These are phyloP conservation scores for Peromyscus nudipes DNA, from an alignment of 2,797 vertebrate genomes.

Conservation along the genomic window DNA sequence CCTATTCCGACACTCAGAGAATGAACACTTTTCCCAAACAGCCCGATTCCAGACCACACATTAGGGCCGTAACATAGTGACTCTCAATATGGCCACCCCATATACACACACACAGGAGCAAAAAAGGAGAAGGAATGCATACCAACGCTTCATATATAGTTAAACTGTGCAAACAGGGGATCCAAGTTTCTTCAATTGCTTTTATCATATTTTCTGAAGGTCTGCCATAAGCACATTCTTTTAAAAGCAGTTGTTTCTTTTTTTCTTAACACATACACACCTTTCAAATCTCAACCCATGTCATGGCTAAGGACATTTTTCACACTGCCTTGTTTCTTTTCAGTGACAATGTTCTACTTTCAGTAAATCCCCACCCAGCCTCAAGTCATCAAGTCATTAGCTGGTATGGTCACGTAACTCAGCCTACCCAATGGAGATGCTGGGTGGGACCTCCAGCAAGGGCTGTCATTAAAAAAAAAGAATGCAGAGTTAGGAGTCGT, in stretches of 20 bases:
- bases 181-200: slow-evolving; percentile 10
- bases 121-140: slow-evolving; percentile 28
- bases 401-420: neutral
- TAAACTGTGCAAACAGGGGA: neutral
- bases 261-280: neutral
- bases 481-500: neutral
- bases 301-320: slow-evolving; percentile 38
- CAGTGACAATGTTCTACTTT: slow-evolving; percentile 4
- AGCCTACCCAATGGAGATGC: neutral
- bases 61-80: neutral
- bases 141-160: slow-evolving; percentile 18
- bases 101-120: neutral
- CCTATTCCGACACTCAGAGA: neutral
- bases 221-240: slow-evolving; percentile 52
- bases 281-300: neutral
- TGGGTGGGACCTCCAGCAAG: neutral
- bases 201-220: slow-evolving; percentile 25
- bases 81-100: neutral
- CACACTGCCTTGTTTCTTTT: slow-evolving; percentile 52
- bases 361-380: slow-evolving; percentile 16
- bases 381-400: neutral
- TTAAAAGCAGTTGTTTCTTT: slow-evolving; percentile 38
- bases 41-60: neutral
- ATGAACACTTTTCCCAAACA: slow-evolving; percentile 7
- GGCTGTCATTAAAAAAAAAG: neutral